Evolutionary conservation across 2,113 vertebrate species (phyloP).

Genomic region (Sigmodon hispidus): DNA sequence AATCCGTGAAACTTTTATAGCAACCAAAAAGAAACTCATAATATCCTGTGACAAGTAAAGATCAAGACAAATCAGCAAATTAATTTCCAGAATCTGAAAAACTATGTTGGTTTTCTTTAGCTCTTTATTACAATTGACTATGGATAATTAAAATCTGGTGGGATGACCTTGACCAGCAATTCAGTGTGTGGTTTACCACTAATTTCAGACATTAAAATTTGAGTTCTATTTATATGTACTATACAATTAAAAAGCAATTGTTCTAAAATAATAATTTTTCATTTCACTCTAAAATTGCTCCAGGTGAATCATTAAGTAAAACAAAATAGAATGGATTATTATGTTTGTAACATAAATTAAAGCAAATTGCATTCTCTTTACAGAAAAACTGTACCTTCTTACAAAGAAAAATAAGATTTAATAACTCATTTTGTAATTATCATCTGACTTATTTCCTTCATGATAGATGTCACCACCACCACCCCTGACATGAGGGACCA

Average conservation of each 20-base stretch:
- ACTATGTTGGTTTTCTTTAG: slow-evolving; percentile 31
- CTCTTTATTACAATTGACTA: background rate
- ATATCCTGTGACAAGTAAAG: slow-evolving; percentile 39
- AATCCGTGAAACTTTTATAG: slow-evolving; percentile 34
- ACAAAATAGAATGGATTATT: background rate
- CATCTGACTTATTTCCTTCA: background rate
- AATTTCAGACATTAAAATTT: background rate
- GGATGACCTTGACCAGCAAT: slow-evolving; percentile 31
- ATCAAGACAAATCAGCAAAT: slow-evolving; percentile 53
- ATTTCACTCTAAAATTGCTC: background rate
- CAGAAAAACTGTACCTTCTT: background rate
- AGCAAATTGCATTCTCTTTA: background rate
- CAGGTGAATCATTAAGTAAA: background rate
- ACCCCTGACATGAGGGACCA: background rate
- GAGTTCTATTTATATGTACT: background rate
- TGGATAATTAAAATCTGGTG: slow-evolving; percentile 10
- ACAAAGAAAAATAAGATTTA: background rate
- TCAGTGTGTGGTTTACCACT: background rate
- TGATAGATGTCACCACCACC: background rate
- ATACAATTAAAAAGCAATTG: background rate
- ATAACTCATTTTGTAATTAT: background rate
- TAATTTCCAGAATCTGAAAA: background rate
- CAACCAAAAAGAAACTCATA: slow-evolving; percentile 7
- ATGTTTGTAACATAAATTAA: background rate
- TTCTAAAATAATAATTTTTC: background rate